Conservation (phyloP, 2,797 vertebrate genomes). For the Esox lucius region DNA sequence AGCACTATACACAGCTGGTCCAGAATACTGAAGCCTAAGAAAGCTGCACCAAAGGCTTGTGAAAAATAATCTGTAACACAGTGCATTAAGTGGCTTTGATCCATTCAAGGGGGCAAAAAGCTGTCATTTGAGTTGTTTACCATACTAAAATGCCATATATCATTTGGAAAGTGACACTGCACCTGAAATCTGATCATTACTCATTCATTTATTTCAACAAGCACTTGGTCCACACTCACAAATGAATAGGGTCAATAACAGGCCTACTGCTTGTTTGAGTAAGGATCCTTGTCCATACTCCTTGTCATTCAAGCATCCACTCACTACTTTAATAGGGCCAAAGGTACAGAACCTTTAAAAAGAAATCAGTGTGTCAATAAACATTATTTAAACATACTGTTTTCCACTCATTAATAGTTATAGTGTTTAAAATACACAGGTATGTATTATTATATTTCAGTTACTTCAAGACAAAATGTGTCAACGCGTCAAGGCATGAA, state of each 20-base stretch:
- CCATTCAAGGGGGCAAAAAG: not conserved
- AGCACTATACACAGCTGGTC: constrained; percentile 62
- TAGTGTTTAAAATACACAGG: no score
- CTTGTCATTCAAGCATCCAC: no score
- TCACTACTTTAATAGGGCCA: no score
- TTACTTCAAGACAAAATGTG: no score
- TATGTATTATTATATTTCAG: no score
- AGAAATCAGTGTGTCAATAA: no score
- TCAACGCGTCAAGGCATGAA: no score
- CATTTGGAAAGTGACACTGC: not conserved
- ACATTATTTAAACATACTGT: no score
- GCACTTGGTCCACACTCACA: not conserved
- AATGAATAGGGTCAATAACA: not conserved
- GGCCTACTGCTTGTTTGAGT: not conserved
- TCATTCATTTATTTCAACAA: not conserved
- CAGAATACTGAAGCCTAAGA: constrained; percentile 29
- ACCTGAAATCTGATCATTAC: not conserved
- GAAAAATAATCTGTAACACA: constrained; percentile 25
- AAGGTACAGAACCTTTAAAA: no score
- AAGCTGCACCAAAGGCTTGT: constrained; percentile 50
- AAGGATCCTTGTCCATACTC: not conserved
- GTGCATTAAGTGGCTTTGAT: not conserved
- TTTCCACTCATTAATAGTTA: no score
- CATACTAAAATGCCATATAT: not conserved
- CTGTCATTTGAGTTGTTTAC: not conserved